Evolutionary conservation across 1,140 invertebrate species (phyloP), one percentile per base, ranked within the genome.

Genomic region (Mya arenaria): DNA sequence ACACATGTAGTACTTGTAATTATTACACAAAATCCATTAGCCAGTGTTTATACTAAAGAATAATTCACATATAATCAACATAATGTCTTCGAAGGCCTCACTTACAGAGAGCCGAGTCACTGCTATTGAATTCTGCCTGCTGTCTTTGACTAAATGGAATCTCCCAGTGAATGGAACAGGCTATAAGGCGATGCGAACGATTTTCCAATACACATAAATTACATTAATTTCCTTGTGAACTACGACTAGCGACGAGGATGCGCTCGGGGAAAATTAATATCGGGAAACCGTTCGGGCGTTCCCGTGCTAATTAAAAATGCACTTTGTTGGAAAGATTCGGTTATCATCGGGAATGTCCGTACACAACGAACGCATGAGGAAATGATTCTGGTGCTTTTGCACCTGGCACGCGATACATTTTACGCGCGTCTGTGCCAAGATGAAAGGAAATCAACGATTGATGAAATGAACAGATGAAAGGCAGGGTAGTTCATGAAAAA

Each of bases 121-220:
- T 65, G 58, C n/a, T 36, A 41, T 75, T 75, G 36, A 75, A 75
- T 41, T 58, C 39, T 41, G 52, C 4, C n/a, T 30, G 36, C 32
- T 52, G 23, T 30, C 37, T 23, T 28, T 37, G 23, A 37, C 23
- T 19, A 52, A 71, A 72, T 72, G 69, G 44, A 30, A 72, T 32
- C 56, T 23, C 39, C 69, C 48, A 19, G 28, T 30, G 56, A 72
- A 56, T 37, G 69, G 69, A 56, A 56, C 13, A n/a, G 56, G 56
- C 48, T 55, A 72, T 72, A 56, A n/a, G 13, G 6, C 69, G 25
- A 36, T 23, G 58, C 48, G 25, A 71, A 41, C 48, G 25, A 30
- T 63, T 75, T 75, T 75, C 73, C 73, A 44, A 75, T 75, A 75
- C 58, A 63, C 73, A 75, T 75, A 75, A 75, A 75, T 75, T 75